phyloP scores from a whole-genome alignment of 2,113 vertebrate genomes.

The Lethenteron reissneri region DNA sequence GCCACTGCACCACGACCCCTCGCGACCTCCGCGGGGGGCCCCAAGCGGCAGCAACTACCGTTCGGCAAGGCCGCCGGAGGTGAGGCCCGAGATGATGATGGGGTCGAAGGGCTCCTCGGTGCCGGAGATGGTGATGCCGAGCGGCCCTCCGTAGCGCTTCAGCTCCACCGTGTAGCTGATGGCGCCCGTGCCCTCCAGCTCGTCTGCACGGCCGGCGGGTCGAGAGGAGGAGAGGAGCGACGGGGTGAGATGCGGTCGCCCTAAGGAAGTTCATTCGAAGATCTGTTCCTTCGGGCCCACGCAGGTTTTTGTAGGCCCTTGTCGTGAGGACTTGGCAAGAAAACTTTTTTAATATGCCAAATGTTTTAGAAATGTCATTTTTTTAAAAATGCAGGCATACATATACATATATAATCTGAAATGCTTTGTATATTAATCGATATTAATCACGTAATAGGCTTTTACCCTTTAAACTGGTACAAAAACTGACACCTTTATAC shows the following conservation, averaged over 20 bases:
- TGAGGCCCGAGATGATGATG: constrained; percentile 77
- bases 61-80: constrained; percentile 76
- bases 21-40: no score
- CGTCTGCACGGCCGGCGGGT: constrained; percentile 33
- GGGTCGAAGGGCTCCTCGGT: constrained; percentile 95
- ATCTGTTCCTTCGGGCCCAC: background rate
- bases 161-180: constrained; percentile 90
- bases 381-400: no score
- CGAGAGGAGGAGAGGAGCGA: background rate
- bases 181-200: constrained; percentile 68
- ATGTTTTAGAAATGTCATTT: no score
- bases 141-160: constrained; percentile 63
- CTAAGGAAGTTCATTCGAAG: background rate
- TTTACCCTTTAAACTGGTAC: no score
- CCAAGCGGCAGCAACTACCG: constrained; percentile 31
- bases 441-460: no score
- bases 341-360: background rate
- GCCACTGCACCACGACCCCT: no score
- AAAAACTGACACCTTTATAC: no score
- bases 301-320: background rate
- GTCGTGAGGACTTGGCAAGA: background rate
- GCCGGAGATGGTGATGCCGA: constrained; percentile 92
- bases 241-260: background rate
- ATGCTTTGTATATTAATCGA: no score
- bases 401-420: no score